Conservation (phyloP, 2,888 invertebrate species). For the Acanthosepion lycidas region DNA sequence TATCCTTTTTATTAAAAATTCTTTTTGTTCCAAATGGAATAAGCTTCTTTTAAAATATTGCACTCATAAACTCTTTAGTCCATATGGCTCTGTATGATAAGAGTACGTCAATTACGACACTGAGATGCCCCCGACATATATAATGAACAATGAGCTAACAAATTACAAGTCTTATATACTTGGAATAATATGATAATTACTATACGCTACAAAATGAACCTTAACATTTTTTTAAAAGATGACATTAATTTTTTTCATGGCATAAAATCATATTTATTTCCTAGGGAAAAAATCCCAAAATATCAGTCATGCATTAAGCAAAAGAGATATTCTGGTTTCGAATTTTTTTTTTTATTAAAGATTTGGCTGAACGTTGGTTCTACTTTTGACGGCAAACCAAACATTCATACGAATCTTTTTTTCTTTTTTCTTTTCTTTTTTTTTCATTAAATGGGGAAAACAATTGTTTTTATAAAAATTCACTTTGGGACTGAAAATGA, state of each 20-base stretch:
- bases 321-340: not conserved
- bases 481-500: not conserved
- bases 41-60: not conserved
- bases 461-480: not conserved
- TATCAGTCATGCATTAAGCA: not conserved
- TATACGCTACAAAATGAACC: not conserved
- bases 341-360: not conserved
- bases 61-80: not conserved
- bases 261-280: not conserved
- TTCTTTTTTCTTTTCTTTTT: no score
- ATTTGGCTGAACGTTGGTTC: conserved; percentile 20
- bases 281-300: not conserved
- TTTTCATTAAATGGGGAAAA: not conserved
- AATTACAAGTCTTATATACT: not conserved
- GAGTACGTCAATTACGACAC: no score
- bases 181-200: not conserved
- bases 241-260: not conserved
- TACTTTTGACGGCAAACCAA: not conserved
- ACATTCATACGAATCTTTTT: not conserved
- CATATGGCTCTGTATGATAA: no score
- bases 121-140: no score
- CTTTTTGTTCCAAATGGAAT: not conserved
- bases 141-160: no score
- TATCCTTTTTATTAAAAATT: not conserved
- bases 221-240: not conserved